phyloP scores from a whole-genome alignment of 2,888 invertebrate genomes.

The Gastrophysa polygoni region DNA sequence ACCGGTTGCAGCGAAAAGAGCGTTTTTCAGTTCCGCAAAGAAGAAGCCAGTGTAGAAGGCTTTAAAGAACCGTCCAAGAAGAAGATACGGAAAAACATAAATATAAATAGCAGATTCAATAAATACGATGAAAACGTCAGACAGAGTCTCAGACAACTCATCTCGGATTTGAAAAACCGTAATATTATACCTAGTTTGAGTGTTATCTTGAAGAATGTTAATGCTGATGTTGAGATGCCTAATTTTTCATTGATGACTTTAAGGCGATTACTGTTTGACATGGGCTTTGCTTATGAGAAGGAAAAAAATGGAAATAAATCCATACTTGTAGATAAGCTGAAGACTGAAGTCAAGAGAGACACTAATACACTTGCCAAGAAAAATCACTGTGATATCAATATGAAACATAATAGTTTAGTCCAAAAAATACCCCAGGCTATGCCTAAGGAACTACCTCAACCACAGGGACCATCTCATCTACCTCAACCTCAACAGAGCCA shows the following conservation, averaged over 20 bases:
- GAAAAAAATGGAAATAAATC: conserved; percentile 53
- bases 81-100: conserved; percentile 54
- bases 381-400: conserved; percentile 14
- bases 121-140: conserved; percentile 54
- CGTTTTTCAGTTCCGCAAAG: conserved; percentile 56
- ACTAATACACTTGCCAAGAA: conserved; percentile 21
- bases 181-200: conserved; percentile 54
- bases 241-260: conserved; percentile 57
- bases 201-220: conserved; percentile 53
- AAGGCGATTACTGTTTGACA: conserved; percentile 54
- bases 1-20: conserved; percentile 58
- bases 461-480: conserved; percentile 7
- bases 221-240: conserved; percentile 48
- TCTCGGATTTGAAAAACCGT: conserved; percentile 53
- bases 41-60: conserved; percentile 54
- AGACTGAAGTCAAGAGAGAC: conserved; percentile 13
- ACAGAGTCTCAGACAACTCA: conserved; percentile 52
- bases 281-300: conserved; percentile 55
- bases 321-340: conserved; percentile 50
- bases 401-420: conserved; percentile 16
- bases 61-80: conserved; percentile 55
- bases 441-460: conserved; percentile 12
- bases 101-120: conserved; percentile 55
- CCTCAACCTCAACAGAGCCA: conserved; percentile 17
- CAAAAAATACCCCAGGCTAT: conserved; percentile 12